These are phyloP conservation scores for Aepyceros melampus DNA, from an alignment of 2,113 vertebrate genomes.

Conservation along the genomic window DNA sequence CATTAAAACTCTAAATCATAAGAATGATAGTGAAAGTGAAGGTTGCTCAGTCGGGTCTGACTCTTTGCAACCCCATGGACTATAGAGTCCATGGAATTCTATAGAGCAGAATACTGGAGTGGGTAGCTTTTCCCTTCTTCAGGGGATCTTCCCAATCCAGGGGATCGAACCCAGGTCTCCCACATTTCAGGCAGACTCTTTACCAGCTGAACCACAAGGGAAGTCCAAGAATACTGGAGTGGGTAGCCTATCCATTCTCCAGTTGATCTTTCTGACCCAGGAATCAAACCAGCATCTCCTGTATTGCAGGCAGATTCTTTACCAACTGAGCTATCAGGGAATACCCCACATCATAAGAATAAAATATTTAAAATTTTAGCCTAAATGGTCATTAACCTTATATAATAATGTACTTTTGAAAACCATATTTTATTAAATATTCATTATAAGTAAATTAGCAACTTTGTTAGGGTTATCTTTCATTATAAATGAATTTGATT, in stretches of 20 bases:
- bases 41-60: fast-evolving
- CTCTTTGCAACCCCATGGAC: neutral
- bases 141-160: neutral
- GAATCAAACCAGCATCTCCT: neutral
- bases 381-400: neutral
- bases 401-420: neutral
- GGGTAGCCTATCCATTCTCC: neutral
- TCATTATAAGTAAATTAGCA: neutral
- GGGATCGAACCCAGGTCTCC: neutral
- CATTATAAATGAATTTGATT: neutral
- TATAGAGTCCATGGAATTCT: neutral
- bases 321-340: neutral
- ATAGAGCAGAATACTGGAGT: neutral
- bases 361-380: neutral
- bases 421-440: neutral
- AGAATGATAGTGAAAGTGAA: neutral
- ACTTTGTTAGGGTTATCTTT: neutral
- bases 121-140: neutral
- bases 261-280: neutral
- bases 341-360: neutral
- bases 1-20: neutral
- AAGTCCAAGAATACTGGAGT: neutral
- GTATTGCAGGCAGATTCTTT: fast-evolving
- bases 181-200: neutral
- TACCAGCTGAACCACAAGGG: neutral